Percentiles rank a stretch among this genome's conserved stretches.
Conservation (phyloP, 2,797 vertebrate species). For the Emys orbicularis region DNA sequence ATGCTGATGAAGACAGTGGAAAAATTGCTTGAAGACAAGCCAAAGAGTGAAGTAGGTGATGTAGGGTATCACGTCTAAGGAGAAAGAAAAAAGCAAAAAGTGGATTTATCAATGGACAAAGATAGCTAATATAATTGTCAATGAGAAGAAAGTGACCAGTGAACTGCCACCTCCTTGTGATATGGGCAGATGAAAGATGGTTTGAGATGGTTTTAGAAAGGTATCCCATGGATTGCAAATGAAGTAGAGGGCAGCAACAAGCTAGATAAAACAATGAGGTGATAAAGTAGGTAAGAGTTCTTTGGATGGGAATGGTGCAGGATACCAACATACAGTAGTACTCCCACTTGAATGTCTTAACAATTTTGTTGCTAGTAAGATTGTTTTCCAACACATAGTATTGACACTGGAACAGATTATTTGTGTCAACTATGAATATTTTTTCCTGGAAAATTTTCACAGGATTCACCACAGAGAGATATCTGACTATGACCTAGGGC, state of each 20-base stretch:
- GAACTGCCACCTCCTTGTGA: not conserved
- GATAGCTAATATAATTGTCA: not conserved
- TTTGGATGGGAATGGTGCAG: too few relatives aligned
- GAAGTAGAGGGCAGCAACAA: not conserved
- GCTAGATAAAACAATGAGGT: too few relatives aligned
- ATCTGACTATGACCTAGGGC: not conserved
- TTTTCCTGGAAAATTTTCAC: not conserved
- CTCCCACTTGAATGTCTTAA: not conserved
- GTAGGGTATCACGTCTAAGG: not conserved
- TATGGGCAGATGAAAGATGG: not conserved
- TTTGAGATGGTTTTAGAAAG: not conserved
- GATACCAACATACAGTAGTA: not conserved
- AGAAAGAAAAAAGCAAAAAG: not conserved
- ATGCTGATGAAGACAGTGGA: not conserved
- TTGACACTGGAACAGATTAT: not conserved
- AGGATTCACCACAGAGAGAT: not conserved
- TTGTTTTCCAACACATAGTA: not conserved
- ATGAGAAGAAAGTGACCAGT: not conserved
- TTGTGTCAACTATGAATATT: not conserved
- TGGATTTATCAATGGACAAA: not conserved
- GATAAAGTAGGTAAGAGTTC: too few relatives aligned
- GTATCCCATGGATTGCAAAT: not conserved
- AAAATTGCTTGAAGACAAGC: not conserved
- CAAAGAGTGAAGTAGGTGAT: not conserved
- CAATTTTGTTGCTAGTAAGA: not conserved